Percentiles rank a stretch among this genome's conserved stretches.
Evolutionary conservation across 1,140 invertebrate species (phyloP).

Genomic region (Lepidostoma basale): DNA sequence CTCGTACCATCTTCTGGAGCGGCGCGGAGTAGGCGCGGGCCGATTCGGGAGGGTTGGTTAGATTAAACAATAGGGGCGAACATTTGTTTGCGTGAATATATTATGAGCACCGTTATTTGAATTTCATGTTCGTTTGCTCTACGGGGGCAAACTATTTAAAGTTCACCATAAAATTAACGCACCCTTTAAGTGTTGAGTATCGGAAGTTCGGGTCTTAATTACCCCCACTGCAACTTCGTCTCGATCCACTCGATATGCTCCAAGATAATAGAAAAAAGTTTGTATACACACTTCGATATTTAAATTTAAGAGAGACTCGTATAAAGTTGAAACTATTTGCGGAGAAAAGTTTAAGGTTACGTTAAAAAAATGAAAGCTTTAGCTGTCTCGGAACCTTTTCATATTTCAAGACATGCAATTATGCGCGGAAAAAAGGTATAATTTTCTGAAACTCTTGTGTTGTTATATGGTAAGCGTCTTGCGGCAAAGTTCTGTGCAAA

Average conservation of each 20-base stretch:
- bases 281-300: background rate
- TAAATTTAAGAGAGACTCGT: too few relatives aligned
- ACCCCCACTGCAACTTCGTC: too few relatives aligned
- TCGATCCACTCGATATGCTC: too few relatives aligned
- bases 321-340: too few relatives aligned
- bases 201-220: too few relatives aligned
- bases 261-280: background rate
- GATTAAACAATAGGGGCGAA: constrained; percentile 38
- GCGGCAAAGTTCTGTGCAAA: constrained; percentile 33
- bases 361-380: background rate
- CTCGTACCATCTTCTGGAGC: background rate
- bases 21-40: background rate
- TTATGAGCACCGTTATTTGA: constrained; percentile 42
- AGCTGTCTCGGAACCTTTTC: constrained; percentile 25
- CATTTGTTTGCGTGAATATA: constrained; percentile 40
- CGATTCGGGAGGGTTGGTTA: constrained; percentile 23
- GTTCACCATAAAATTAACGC: constrained; percentile 24
- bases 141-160: constrained; percentile 30
- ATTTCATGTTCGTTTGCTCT: constrained; percentile 41
- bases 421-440: constrained; percentile 28
- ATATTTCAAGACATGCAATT: constrained; percentile 32
- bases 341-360: too few relatives aligned
- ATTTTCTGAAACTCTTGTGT: constrained; percentile 30
- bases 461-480: constrained; percentile 28
- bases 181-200: background rate